These are phyloP conservation scores for Selenia dentaria DNA, from an alignment of 2,888 invertebrate species.

Conservation along the genomic window DNA sequence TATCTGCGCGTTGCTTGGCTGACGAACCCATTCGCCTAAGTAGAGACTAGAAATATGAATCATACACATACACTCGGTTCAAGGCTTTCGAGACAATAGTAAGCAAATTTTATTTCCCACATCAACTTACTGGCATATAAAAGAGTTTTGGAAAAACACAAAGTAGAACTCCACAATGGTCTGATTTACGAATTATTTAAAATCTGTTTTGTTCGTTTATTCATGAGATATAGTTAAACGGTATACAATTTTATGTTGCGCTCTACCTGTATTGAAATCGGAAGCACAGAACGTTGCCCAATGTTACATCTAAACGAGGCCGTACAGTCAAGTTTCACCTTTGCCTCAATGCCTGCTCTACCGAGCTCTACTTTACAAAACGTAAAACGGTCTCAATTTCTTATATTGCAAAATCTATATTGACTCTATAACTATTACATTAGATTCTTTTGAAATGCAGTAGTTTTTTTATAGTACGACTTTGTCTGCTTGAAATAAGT, in stretches of 20 bases:
- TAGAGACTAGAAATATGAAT: no score
- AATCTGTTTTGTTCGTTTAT: constrained; percentile 5
- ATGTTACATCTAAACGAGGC: constrained; percentile 63
- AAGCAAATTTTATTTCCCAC: constrained; percentile 18
- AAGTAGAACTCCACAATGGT: not conserved
- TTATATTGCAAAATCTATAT: constrained; percentile 42
- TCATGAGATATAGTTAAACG: constrained; percentile 12
- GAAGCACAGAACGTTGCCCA: constrained; percentile 71
- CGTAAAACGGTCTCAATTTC: constrained; percentile 41
- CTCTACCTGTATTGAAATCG: constrained; percentile 52
- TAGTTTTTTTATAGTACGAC: no score
- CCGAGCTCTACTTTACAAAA: constrained; percentile 38
- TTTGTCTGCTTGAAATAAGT: no score
- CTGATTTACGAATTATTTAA: not conserved
- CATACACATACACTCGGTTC: constrained; percentile 16
- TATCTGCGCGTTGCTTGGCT: no score
- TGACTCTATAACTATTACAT: no score
- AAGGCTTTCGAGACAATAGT: constrained; percentile 22
- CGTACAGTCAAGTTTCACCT: constrained; percentile 66
- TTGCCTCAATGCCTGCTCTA: constrained; percentile 56
- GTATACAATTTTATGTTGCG: constrained; percentile 12
- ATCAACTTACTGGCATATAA: not conserved
- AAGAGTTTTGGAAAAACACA: constrained; percentile 5
- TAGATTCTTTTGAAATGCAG: no score
- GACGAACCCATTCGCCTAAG: no score